Base-by-base conservation (phyloP, 2,797 vertebrate genomes). In the Acanthiza pusilla region DNA sequence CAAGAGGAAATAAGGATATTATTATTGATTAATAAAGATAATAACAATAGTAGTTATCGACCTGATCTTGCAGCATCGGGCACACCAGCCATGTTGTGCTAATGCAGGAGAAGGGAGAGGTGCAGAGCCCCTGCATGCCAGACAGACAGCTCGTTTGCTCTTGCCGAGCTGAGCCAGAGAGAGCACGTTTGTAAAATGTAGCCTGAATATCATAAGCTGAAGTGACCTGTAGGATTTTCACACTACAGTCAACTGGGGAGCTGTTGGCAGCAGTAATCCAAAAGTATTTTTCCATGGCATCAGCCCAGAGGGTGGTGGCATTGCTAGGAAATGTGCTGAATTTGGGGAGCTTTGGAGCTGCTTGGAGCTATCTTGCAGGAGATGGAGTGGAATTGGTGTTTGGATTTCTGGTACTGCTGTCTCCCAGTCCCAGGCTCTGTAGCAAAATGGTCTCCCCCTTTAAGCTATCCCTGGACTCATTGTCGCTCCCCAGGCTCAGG, bases 21-120 rank as follows among this genome's bases (percentile, higher is more conserved):
- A 67, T 55, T 95, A 87, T 86, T 82, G 91, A 94, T 96, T 87
- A 87, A 82, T 93, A 74, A 87, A 82, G 71, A 66, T 87, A 88
- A 79, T 82, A 86, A 45, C 83, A 61, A 3, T 65, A 74, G 80
- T 40, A 77, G 67, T 61, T 91, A 94, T 55, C 0, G 5, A 85
- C 71, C 77, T 0, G 0, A n/a, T 88, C 63, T 76, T 67, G 79
- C 71, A 71, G 79, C 10, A 2, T 47, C 1, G 1, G 50, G 66
- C 2, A 3, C 61, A 32, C 74, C 60, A 86, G 88, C 70, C 74
- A 72, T 34, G 87, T 92, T 94, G 63, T 63, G 80, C 60, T 90
- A 58, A 34, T 51, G 71, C 77, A 76, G 74, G 85, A 74, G 70
- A 50, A 73, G 23, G 0, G 5, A 83, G 42, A 85, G 71, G 61